These are phyloP conservation scores for Abramis brama DNA, from an alignment of 2,113 vertebrate species.

Conservation along the genomic window DNA sequence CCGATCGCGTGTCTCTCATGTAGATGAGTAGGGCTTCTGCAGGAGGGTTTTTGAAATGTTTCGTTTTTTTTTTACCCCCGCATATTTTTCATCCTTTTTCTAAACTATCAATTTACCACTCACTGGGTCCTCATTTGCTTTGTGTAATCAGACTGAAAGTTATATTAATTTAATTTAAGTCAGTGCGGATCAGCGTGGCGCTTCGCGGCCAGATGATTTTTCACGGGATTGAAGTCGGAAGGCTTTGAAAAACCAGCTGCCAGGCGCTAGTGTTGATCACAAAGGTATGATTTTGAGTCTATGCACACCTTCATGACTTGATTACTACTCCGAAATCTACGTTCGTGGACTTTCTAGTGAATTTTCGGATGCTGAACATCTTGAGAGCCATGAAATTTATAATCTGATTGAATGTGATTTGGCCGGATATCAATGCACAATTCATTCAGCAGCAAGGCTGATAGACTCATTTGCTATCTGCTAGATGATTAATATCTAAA, in stretches of 20 bases:
- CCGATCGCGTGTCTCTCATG: constrained; percentile 39
- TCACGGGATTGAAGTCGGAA: constrained; percentile 9
- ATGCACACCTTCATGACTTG: neutral
- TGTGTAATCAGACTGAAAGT: constrained; percentile 27
- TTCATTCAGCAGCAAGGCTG: neutral
- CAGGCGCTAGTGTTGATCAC: neutral
- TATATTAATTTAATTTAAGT: constrained; percentile 26
- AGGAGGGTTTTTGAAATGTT: constrained; percentile 25
- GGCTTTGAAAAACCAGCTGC: constrained; percentile 23
- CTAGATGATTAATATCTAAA: constrained; percentile 28
- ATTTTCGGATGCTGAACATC: neutral
- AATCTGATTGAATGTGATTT: constrained; percentile 8
- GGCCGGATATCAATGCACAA: neutral
- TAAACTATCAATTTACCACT: constrained; percentile 29
- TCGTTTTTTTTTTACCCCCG: neutral
- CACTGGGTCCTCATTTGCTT: constrained; percentile 29
- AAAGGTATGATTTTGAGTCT: neutral
- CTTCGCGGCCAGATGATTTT: neutral
- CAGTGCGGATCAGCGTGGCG: neutral
- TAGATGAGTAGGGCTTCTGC: constrained; percentile 35
- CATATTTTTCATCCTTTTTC: constrained; percentile 19
- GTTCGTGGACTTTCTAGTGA: neutral
- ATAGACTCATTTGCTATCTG: constrained; percentile 38
- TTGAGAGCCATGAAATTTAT: constrained; percentile 3
- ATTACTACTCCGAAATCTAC: neutral